A percentile compares a stretch with the other conserved stretches of the same genome.
Evolutionary conservation across 1,140 invertebrate species (phyloP).

Genomic region (Vanessa atalanta): DNA sequence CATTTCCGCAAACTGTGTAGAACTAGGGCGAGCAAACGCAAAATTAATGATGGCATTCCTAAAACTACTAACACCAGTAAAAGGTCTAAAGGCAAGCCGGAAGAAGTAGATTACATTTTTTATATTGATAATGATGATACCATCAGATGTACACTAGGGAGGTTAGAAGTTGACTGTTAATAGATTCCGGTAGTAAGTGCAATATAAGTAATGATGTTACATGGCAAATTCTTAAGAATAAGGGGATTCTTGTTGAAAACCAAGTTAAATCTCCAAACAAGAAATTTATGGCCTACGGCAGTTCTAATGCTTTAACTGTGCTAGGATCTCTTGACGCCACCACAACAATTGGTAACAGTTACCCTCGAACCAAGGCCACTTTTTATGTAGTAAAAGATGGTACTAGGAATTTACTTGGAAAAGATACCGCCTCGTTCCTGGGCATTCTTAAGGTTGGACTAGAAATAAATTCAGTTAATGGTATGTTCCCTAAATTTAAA

Average conservation of each 20-base stretch:
- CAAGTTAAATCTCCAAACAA: slow-evolving; percentile 37
- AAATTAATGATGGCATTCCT: background rate
- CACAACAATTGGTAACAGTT: slow-evolving; percentile 18
- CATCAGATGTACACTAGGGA: slow-evolving; percentile 34
- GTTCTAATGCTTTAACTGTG: slow-evolving; percentile 37
- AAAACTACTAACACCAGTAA: background rate
- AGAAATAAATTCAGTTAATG: slow-evolving; percentile 34
- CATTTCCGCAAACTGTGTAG: slow-evolving; percentile 5
- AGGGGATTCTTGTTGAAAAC: slow-evolving; percentile 12
- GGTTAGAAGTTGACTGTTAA: slow-evolving; percentile 35
- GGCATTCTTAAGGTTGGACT: slow-evolving; percentile 44
- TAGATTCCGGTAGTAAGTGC: slow-evolving; percentile 41
- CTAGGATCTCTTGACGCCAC: slow-evolving; percentile 39
- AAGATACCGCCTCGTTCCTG: slow-evolving; percentile 33
- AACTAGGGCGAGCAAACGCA: slow-evolving; percentile 3
- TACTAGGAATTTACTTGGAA: slow-evolving; percentile 44
- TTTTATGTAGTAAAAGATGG: slow-evolving; percentile 40
- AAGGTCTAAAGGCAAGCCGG: background rate
- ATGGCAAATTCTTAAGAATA: slow-evolving; percentile 36
- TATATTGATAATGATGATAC: slow-evolving; percentile 33
- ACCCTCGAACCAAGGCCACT: background rate
- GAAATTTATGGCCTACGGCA: slow-evolving; percentile 39
- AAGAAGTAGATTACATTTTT: too few relatives aligned
- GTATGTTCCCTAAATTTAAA: slow-evolving; percentile 12
- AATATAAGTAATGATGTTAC: slow-evolving; percentile 50